Conservation (phyloP, 2,888 invertebrate species). For the Harpalus rufipes region DNA sequence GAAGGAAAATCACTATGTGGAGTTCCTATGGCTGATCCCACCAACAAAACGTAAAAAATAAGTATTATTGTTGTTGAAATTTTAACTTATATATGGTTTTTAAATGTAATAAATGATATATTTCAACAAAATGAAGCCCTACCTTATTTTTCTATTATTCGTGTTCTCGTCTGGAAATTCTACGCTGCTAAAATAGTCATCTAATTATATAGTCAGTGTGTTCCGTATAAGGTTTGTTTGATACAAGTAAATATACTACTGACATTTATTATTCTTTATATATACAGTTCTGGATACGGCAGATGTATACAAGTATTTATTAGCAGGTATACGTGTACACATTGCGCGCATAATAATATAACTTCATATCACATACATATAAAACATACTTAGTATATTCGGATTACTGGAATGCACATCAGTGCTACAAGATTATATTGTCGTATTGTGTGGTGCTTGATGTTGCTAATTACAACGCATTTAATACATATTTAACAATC, state of each 20-base stretch:
- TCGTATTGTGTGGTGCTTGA: slow-evolving; percentile 60
- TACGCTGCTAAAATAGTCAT: too few relatives aligned
- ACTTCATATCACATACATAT: slow-evolving; percentile 54
- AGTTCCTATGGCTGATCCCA: slow-evolving; percentile 63
- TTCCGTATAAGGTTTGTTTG: background rate
- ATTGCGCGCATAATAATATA: slow-evolving; percentile 50
- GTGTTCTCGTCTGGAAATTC: too few relatives aligned
- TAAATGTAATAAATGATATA: slow-evolving; percentile 50
- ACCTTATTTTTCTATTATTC: background rate
- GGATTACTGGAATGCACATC: slow-evolving; percentile 54
- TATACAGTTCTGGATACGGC: slow-evolving; percentile 57
- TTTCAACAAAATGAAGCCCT: slow-evolving; percentile 13
- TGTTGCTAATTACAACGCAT: slow-evolving; percentile 61
- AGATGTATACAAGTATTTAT: slow-evolving; percentile 36
- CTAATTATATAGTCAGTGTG: too few relatives aligned
- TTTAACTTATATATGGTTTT: slow-evolving; percentile 27
- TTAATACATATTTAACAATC: slow-evolving; percentile 58
- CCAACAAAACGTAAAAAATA: slow-evolving; percentile 35
- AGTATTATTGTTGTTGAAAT: slow-evolving; percentile 36
- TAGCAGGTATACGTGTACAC: slow-evolving; percentile 45
- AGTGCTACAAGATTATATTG: slow-evolving; percentile 59
- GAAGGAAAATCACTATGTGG: slow-evolving; percentile 72
- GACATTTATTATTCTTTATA: slow-evolving; percentile 58
- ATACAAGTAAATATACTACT: slow-evolving; percentile 43
- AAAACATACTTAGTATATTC: slow-evolving; percentile 53